Evolutionary conservation across 2,888 invertebrate genomes (phyloP).

Genomic region (Rhimphoctona megacephalus): DNA sequence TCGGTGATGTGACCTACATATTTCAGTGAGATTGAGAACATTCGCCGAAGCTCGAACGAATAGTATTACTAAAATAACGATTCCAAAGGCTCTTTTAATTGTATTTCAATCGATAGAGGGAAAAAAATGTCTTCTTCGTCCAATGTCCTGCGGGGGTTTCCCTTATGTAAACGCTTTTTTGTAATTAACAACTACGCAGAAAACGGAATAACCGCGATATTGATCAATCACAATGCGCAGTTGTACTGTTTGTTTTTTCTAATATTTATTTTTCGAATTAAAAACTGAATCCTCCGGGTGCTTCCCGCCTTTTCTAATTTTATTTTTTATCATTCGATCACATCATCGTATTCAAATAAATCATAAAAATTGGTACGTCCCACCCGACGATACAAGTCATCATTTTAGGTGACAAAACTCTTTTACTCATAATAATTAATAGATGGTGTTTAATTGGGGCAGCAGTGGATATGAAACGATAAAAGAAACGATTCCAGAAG

Average conservation of each 20-base stretch:
- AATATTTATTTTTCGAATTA: not conserved
- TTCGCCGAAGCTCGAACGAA: not conserved
- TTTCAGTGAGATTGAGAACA: conserved; percentile 21
- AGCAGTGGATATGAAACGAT: not conserved
- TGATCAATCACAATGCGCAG: not conserved
- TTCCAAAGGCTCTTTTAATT: conserved; percentile 24
- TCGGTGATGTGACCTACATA: conserved; percentile 60
- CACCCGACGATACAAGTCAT: not conserved
- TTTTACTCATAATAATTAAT: not conserved
- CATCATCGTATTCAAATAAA: not conserved
- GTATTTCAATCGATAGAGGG: not conserved
- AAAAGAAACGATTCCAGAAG: not conserved
- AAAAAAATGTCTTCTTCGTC: not conserved
- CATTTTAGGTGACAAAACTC: not conserved
- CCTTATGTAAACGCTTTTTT: not conserved
- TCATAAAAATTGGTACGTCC: not conserved
- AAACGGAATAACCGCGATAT: not conserved
- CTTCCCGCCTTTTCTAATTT: not conserved
- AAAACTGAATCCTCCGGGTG: not conserved
- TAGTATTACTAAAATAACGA: not conserved
- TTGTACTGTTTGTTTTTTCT: not conserved
- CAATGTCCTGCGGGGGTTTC: not conserved
- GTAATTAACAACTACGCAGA: not conserved
- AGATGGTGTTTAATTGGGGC: not conserved
- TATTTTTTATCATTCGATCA: not conserved